Base-by-base conservation (phyloP, 2,113 vertebrate species). In the Colaptes auratus region DNA sequence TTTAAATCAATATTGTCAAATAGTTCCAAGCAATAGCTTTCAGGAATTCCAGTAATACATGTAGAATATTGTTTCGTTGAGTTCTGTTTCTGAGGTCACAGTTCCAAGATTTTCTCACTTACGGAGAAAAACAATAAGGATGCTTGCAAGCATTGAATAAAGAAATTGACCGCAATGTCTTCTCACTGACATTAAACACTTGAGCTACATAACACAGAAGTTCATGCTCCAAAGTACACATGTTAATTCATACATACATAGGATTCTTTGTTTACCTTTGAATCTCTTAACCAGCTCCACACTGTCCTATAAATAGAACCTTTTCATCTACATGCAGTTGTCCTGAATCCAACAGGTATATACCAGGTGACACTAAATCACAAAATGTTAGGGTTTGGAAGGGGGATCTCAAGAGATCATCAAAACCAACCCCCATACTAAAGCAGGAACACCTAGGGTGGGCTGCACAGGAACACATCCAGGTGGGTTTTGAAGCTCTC, bases 1-100 rank as follows among this genome's bases (percentile, higher is more conserved):
- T 79, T 91, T 91, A 96, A 91, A 90, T 82, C 79, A 77, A n/a
- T 91, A 67, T 46, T 83, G 78, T 85, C 72, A 92, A 56, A 71
- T 36, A 48, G 25, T 86, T 92, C 77, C 82, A 91, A 92, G 53
- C 7, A 69, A 36, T n/a, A 48, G 31, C 33, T 88, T 83, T 27
- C 46, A 75, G 73, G 61, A 71, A 95, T 95, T 90, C 48, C 69
- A 81, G 53, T 44, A 83, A 90, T 23, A 76, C 25, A 48, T 35
- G 59, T 2, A 82, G 7, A 0, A 0, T 48, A 81, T 61, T 91
- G 27, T 75, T 91, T 80, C 64, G 91, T 91, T 76, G 52, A 76
- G 73, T 91, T 70, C 48, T 91, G 63, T 61, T 88, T 80, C 64
- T 70, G 35, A 86, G 23, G 25, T 90, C 61, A 69, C 9, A 15